Conservation (phyloP, 1,140 invertebrate species). For the Lethrus apterus region DNA sequence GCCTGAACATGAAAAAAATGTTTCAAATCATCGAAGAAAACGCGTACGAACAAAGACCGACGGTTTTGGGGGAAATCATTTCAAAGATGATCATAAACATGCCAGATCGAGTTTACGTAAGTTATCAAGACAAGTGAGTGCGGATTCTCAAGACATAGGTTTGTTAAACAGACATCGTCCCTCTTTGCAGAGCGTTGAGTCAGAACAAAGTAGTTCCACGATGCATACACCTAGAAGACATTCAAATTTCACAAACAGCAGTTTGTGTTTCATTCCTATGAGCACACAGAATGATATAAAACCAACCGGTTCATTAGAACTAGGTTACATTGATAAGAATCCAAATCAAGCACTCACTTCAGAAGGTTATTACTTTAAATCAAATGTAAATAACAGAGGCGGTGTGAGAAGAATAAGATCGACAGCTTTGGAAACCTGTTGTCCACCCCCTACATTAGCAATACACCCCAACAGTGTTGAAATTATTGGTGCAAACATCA, state of each 20-base stretch:
- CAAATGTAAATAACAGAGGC: conserved; percentile 22
- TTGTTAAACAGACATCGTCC: conserved; percentile 42
- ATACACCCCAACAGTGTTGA: conserved; percentile 61
- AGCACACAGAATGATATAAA: conserved; percentile 35
- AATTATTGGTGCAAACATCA: conserved; percentile 52
- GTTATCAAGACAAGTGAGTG: conserved; percentile 39
- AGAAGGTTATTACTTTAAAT: conserved; percentile 37
- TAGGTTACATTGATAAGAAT: conserved; percentile 39
- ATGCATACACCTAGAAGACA: conserved; percentile 45
- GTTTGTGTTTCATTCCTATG: conserved; percentile 42
- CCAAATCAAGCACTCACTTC: conserved; percentile 32
- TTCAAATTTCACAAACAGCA: conserved; percentile 55
- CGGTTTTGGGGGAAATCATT: no score
- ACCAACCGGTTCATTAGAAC: conserved; percentile 36
- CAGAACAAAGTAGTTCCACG: conserved; percentile 36
- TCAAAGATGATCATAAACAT: conserved; percentile 20
- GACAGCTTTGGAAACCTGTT: conserved; percentile 57
- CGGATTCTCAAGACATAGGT: conserved; percentile 44
- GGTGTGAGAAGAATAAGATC: conserved; percentile 57
- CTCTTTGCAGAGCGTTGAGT: conserved; percentile 41
- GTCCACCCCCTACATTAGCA: conserved; percentile 53
- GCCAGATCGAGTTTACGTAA: conserved; percentile 23
- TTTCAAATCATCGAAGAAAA: conserved; percentile 17
- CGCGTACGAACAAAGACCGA: conserved; percentile 15
- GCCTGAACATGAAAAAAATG: conserved; percentile 25